phyloP scores from a whole-genome alignment of 1,140 invertebrate species.

The Drosophila ogumai region DNA sequence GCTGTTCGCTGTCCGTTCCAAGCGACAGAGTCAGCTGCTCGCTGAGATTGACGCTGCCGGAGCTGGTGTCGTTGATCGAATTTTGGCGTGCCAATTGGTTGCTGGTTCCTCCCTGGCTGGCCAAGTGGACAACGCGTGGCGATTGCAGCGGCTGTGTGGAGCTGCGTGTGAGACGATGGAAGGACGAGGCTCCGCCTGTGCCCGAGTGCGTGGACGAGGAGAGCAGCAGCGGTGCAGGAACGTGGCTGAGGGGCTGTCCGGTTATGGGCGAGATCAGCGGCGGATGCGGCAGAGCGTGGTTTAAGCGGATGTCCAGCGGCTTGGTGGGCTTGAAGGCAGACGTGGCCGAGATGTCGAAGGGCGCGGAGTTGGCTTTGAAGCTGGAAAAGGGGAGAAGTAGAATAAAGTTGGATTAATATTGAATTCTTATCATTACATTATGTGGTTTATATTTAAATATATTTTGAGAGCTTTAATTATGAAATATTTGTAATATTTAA shows the following conservation, averaged over 20 bases:
- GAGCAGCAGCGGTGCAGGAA: slow-evolving; percentile 61
- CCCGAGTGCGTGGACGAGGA: slow-evolving; percentile 64
- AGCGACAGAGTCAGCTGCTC: slow-evolving; percentile 67
- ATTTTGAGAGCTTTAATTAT: not conserved
- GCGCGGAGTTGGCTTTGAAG: slow-evolving; percentile 80
- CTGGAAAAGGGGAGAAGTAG: slow-evolving; percentile 31
- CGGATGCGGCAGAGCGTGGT: slow-evolving; percentile 32
- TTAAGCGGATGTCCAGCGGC: slow-evolving; percentile 67
- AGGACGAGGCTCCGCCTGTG: slow-evolving; percentile 37
- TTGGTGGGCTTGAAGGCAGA: slow-evolving; percentile 81
- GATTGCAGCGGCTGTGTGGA: slow-evolving; percentile 72
- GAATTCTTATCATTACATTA: no score
- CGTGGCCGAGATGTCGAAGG: slow-evolving; percentile 73
- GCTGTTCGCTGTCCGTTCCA: slow-evolving; percentile 70
- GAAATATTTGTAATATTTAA: not conserved
- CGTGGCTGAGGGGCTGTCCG: slow-evolving; percentile 68
- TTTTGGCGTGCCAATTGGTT: slow-evolving; percentile 47
- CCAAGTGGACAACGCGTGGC: slow-evolving; percentile 61
- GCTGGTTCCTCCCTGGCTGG: slow-evolving; percentile 36
- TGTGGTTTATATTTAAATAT: not conserved
- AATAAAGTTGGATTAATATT: not conserved
- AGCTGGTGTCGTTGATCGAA: slow-evolving; percentile 55
- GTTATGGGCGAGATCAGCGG: slow-evolving; percentile 69
- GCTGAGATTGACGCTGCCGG: slow-evolving; percentile 57
- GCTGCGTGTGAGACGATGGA: slow-evolving; percentile 62